A percentile compares a stretch with the other conserved stretches of the same genome.
phyloP scores from a whole-genome alignment of 2,797 vertebrate species.

The Ctenochaetus hawaiiensis region DNA sequence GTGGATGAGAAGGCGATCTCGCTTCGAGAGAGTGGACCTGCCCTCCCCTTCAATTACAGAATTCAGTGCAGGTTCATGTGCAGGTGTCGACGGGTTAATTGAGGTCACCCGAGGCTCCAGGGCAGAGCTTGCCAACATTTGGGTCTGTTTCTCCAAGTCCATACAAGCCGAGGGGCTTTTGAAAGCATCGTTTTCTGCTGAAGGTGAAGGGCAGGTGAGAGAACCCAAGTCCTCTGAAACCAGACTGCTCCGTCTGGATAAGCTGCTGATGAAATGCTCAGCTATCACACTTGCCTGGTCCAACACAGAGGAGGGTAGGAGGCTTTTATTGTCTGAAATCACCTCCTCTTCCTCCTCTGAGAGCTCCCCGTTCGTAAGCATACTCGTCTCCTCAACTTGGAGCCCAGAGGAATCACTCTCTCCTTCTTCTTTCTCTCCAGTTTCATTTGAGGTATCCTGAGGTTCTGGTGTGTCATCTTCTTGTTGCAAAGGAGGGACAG shows the following conservation, averaged over 20 bases:
- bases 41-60: slow-evolving; percentile 69
- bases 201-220: slow-evolving; percentile 77
- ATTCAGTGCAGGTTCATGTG: background rate
- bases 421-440: slow-evolving; percentile 65
- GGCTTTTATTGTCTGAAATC: slow-evolving; percentile 70
- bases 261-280: slow-evolving; percentile 82
- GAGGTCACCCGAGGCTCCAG: slow-evolving; percentile 48
- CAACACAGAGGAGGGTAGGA: slow-evolving; percentile 89
- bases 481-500: slow-evolving; percentile 37
- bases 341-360: slow-evolving; percentile 87
- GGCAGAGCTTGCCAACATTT: slow-evolving; percentile 44
- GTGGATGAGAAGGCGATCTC: slow-evolving; percentile 91
- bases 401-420: slow-evolving; percentile 71
- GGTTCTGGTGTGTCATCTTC: slow-evolving; percentile 54
- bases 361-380: slow-evolving; percentile 87
- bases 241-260: slow-evolving; percentile 89
- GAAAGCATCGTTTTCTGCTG: slow-evolving; percentile 80
- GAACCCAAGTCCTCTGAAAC: slow-evolving; percentile 84
- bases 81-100: background rate
- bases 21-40: slow-evolving; percentile 89
- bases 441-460: slow-evolving; percentile 61
- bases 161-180: slow-evolving; percentile 85
- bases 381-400: slow-evolving; percentile 83
- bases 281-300: slow-evolving; percentile 91
- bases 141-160: slow-evolving; percentile 75